Evolutionary conservation across 2,797 vertebrate species (phyloP), one percentile per base, ranked within the genome.

Genomic region (Vireo griseus): DNA sequence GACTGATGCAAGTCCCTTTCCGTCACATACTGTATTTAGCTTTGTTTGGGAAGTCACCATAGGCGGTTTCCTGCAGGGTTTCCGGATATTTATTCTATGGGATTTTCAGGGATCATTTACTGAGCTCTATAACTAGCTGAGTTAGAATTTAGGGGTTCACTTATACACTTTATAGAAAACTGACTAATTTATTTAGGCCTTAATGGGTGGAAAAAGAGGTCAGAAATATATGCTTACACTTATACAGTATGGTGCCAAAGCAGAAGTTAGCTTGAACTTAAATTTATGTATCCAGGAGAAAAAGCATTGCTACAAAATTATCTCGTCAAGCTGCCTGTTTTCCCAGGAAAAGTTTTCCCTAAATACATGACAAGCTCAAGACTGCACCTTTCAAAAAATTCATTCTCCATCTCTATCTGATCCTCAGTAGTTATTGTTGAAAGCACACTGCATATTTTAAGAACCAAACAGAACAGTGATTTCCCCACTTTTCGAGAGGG

Each of bases 371-470:
- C 95, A 96, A 97, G 95, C 94, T 95, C 96, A 97, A 97, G 92
- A 96, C 92, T 96, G 96, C 95, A 96, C 95, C 95, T 97, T 96
- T 96, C 95, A 97, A 96, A 97, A 97, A 94, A 95, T 94, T 95
- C 94, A 91, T 94, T 94, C 91, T 95, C 87, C 95, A 94, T 94
- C 86, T 92, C 96, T 96, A 96, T 97, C 95, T 94, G 96, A 94
- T 97, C 95, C 86, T 96, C 94, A 97, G 95, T 91, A 96, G 92
- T 95, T 96, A 92, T 94, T 97, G 96, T 97, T 97, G 95, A 97
- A 97, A 94, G 96, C 91, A 92, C 95, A 95, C 94, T 96, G 95
- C 95, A 97, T 96, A 96, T 96, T 96, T 96, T 95, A 96, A 96
- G 95, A 96, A 96, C 87, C 63, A 96, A 94, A 94, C 92, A 96